phyloP scores from a whole-genome alignment of 2,888 invertebrate species.

The Oscheius myriophilus region DNA sequence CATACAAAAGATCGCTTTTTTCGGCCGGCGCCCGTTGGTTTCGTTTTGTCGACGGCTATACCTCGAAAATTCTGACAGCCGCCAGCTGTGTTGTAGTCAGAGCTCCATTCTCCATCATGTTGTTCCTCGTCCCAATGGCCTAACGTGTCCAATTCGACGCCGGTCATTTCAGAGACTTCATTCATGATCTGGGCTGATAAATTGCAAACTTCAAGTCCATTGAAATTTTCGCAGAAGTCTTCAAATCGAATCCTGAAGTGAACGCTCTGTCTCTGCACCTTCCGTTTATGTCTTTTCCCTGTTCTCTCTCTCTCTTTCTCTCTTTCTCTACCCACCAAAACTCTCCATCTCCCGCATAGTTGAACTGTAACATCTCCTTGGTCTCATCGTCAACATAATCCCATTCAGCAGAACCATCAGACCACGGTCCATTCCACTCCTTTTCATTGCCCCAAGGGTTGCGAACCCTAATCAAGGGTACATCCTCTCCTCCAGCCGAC shows the following conservation, averaged over 20 bases:
- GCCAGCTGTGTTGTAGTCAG: conserved; percentile 85
- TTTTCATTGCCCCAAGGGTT: conserved; percentile 91
- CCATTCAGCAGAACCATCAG: conserved; percentile 82
- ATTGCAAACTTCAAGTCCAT: conserved; percentile 90
- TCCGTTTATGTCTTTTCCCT: too few species aligned
- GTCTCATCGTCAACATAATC: conserved; percentile 84
- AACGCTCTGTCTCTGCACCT: not conserved
- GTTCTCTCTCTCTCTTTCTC: too few species aligned
- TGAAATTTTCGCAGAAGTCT: conserved; percentile 86
- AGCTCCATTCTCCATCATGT: conserved; percentile 89
- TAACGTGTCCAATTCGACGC: conserved; percentile 40
- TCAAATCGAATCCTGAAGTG: conserved; percentile 84
- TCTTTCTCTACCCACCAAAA: conserved; percentile 85
- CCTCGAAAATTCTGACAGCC: too few species aligned
- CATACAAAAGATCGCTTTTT: too few species aligned
- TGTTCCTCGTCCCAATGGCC: conserved; percentile 44
- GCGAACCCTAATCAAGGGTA: conserved; percentile 84
- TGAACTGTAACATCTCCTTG: conserved; percentile 85
- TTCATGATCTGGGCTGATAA: conserved; percentile 90
- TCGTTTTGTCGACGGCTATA: too few species aligned
- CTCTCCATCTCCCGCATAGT: conserved; percentile 91
- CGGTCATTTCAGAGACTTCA: conserved; percentile 70
- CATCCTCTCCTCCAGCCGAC: conserved; percentile 78
- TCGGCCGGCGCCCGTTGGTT: too few species aligned
- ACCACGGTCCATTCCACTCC: conserved; percentile 95